Conservation (phyloP, 2,113 vertebrate genomes). For the Hucho hucho region DNA sequence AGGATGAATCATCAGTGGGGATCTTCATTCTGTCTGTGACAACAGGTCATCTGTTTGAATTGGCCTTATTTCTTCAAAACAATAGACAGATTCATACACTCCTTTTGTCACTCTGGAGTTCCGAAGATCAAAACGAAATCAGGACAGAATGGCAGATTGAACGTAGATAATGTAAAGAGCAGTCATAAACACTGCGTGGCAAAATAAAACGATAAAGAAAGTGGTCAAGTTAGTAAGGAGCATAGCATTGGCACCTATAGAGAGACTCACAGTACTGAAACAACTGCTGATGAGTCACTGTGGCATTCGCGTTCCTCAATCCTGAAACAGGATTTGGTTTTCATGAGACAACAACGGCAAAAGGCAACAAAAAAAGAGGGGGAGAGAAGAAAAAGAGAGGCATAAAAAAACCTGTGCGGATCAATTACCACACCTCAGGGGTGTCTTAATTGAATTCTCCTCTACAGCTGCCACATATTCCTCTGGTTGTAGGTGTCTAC, state of each 20-base stretch:
- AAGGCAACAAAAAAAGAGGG: neutral
- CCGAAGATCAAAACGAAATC: conserved; percentile 56
- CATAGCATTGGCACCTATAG: conserved; percentile 64
- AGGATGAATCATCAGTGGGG: conserved; percentile 12
- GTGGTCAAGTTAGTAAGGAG: conserved; percentile 61
- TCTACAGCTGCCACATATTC: conserved; percentile 51
- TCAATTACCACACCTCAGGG: conserved; percentile 58
- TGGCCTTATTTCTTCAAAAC: conserved; percentile 31
- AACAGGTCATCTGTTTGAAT: conserved; percentile 27
- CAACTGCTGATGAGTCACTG: conserved; percentile 72
- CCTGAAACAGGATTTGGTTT: conserved; percentile 70
- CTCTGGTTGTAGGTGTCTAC: conserved; percentile 53
- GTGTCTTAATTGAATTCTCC: conserved; percentile 56
- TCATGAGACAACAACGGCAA: conserved; percentile 42
- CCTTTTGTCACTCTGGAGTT: conserved; percentile 45
- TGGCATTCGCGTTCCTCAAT: conserved; percentile 66
- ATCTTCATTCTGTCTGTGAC: neutral
- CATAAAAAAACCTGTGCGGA: conserved; percentile 32
- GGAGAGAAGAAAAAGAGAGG: conserved; percentile 1
- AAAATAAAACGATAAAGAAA: conserved; percentile 30
- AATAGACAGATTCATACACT: conserved; percentile 40
- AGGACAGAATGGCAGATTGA: conserved; percentile 28
- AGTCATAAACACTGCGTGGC: neutral
- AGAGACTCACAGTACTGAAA: conserved; percentile 70
- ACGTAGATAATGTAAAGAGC: neutral